Evolutionary conservation across 2,797 vertebrate species (phyloP).

Genomic region (Diglossa cyanea): DNA sequence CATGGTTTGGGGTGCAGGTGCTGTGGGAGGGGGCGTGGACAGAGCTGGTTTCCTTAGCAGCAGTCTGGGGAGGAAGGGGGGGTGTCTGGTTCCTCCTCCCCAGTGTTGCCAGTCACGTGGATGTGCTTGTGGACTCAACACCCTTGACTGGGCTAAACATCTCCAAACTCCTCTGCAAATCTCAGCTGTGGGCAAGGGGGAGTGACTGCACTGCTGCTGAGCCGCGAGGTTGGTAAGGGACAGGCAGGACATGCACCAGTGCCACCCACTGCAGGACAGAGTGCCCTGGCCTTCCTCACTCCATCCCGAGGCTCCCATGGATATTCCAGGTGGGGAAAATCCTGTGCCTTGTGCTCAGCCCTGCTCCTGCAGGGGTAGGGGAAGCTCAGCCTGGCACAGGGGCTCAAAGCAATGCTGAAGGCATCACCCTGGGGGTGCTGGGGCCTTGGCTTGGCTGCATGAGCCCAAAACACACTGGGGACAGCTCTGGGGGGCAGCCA

Average conservation of each 20-base stretch:
- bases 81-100: background rate
- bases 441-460: background rate
- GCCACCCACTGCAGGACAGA: background rate
- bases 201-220: background rate
- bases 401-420: background rate
- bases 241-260: background rate
- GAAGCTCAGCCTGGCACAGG: background rate
- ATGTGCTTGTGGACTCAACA: no score
- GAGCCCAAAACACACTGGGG: rapidly evolving
- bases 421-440: background rate
- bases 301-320: background rate
- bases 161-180: background rate
- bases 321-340: conserved; percentile 31
- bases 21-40: background rate
- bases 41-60: background rate
- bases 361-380: rapidly evolving
- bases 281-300: background rate
- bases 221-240: background rate
- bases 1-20: background rate
- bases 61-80: rapidly evolving
- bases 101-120: rapidly evolving
- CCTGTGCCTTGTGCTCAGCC: background rate
- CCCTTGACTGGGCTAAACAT: background rate
- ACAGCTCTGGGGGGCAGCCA: background rate
- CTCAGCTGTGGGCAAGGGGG: background rate